Evolutionary conservation across 2,113 vertebrate species (phyloP).

Genomic region (Thryonomys swinderianus): DNA sequence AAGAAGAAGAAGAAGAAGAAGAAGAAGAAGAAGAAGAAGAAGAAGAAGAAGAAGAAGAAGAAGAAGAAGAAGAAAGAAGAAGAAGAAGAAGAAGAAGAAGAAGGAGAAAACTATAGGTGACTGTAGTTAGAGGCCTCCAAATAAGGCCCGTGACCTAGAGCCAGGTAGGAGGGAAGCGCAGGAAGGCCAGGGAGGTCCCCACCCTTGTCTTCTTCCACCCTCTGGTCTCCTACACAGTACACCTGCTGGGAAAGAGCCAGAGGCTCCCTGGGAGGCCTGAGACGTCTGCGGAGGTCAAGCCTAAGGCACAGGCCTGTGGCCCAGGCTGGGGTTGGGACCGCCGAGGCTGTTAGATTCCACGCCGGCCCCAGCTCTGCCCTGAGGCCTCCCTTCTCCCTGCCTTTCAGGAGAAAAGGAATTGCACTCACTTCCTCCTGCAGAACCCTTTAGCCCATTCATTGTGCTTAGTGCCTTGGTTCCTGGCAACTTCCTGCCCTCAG

Average conservation of each 20-base stretch:
- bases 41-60: too few relatives aligned
- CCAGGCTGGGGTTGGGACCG: not conserved
- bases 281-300: not conserved
- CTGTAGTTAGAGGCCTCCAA: fast-evolving
- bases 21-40: too few relatives aligned
- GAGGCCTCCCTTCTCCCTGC: not conserved
- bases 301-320: not conserved
- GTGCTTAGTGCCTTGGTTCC: not conserved
- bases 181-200: too few relatives aligned
- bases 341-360: not conserved
- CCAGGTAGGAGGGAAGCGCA: too few relatives aligned
- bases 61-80: too few relatives aligned
- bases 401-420: not conserved
- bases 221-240: not conserved
- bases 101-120: fast-evolving
- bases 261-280: not conserved
- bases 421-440: not conserved
- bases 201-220: not conserved
- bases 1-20: too few relatives aligned
- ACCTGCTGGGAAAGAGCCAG: not conserved
- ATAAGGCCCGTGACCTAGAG: not conserved
- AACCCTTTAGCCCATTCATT: not conserved
- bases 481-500: not conserved
- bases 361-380: fast-evolving
- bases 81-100: too few relatives aligned